phyloP scores from a whole-genome alignment of 2,113 vertebrate species.

The Leptobrachium leishanense region DNA sequence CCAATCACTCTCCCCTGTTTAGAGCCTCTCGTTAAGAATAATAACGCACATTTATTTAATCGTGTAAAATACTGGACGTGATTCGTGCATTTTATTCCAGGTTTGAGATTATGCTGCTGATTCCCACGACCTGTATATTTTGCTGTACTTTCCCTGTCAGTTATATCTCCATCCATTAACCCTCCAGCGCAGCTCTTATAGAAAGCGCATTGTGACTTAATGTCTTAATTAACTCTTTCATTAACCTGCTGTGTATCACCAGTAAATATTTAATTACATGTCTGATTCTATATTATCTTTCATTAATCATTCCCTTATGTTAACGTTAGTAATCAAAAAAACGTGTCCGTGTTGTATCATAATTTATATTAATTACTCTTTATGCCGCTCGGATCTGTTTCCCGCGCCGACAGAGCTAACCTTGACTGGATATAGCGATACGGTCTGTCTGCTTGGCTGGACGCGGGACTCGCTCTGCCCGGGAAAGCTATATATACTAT shows the following conservation, averaged over 20 bases:
- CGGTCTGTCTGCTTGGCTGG: no score
- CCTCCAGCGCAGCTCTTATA: not conserved
- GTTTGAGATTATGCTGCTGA: not conserved
- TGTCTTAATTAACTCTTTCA: constrained; percentile 45
- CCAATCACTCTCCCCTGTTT: constrained; percentile 15
- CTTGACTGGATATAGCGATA: no score
- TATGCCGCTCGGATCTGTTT: no score
- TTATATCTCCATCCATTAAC: constrained; percentile 9
- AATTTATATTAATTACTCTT: not conserved
- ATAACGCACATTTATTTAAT: constrained; percentile 7
- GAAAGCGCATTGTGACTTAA: constrained; percentile 4
- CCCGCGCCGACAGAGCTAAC: no score
- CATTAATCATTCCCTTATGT: constrained; percentile 30
- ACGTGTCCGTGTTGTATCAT: not conserved
- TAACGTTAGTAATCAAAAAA: not conserved
- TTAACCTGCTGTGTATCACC: constrained; percentile 31
- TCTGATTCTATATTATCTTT: constrained; percentile 6
- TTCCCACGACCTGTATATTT: constrained; percentile 19
- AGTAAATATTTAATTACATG: constrained; percentile 38
- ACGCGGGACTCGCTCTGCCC: no score
- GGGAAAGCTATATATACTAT: no score
- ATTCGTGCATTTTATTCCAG: no score
- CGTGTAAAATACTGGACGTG: no score
- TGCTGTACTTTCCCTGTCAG: not conserved
- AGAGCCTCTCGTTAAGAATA: constrained; percentile 15